Evolutionary conservation across 92 coral and sea anemone genomes (phyloP).

Genomic region (Pocillopora meandrina): DNA sequence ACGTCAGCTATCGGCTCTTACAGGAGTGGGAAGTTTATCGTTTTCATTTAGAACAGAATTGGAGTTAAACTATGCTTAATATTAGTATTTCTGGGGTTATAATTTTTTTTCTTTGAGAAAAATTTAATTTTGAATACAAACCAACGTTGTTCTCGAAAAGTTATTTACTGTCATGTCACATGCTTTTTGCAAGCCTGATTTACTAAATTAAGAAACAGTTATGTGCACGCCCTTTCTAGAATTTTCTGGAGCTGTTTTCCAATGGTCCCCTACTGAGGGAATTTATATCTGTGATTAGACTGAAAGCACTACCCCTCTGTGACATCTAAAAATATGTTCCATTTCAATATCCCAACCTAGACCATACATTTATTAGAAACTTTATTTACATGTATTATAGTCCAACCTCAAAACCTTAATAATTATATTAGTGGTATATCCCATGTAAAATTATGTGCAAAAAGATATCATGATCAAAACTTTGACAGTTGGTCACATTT

Average conservation of each 20-base stretch:
- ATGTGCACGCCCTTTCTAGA: neutral
- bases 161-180: neutral
- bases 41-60: neutral
- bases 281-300: neutral
- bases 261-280: neutral
- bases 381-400: too few species aligned
- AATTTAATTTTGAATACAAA: neutral
- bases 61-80: neutral
- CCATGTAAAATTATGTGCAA: too few species aligned
- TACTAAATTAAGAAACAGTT: neutral
- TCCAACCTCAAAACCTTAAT: too few species aligned
- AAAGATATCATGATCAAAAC: too few species aligned
- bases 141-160: neutral
- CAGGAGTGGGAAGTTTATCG: neutral
- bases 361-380: too few species aligned
- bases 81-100: too few species aligned
- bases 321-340: too few species aligned
- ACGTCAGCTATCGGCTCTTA: conserved; percentile 6
- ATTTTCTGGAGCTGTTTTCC: conserved; percentile 5
- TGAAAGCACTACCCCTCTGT: too few species aligned
- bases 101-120: neutral
- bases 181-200: neutral
- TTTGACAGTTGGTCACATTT: too few species aligned
- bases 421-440: too few species aligned
- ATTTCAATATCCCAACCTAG: too few species aligned